Evolutionary conservation across 1,140 invertebrate species (phyloP).

Genomic region (Bilobella aurantiaca): DNA sequence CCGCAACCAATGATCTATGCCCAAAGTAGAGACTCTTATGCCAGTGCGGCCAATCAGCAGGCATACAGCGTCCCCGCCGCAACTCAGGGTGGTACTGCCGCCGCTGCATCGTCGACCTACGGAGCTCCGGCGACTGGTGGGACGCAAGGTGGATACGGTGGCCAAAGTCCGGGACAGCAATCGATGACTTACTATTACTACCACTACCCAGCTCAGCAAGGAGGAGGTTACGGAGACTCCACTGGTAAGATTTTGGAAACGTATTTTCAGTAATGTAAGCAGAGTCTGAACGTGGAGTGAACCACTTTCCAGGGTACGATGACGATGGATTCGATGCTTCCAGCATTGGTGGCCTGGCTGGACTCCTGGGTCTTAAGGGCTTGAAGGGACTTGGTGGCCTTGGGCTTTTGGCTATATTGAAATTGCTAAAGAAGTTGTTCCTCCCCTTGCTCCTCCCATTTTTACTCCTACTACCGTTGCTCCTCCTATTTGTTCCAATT

Average conservation of each 20-base stretch:
- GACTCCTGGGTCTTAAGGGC: constrained; percentile 30
- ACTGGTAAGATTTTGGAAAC: no score
- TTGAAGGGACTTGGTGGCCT: constrained; percentile 31
- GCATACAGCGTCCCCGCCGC: constrained; percentile 6
- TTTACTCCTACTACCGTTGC: constrained; percentile 22
- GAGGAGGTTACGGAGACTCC: constrained; percentile 14
- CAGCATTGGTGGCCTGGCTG: constrained; percentile 28
- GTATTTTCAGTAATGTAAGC: background rate
- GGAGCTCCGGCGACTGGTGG: constrained; percentile 14
- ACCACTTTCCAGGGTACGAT: constrained; percentile 13
- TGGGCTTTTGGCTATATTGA: constrained; percentile 31
- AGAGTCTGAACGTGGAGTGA: background rate
- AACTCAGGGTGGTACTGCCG: background rate
- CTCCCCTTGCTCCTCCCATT: constrained; percentile 27
- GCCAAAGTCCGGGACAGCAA: constrained; percentile 10
- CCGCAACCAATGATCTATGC: constrained; percentile 22
- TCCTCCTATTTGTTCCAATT: constrained; percentile 32
- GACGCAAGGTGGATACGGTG: constrained; percentile 3
- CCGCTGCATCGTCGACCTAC: constrained; percentile 16
- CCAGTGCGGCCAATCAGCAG: constrained; percentile 13
- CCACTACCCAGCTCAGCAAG: constrained; percentile 27
- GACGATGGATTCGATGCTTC: constrained; percentile 19
- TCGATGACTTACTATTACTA: constrained; percentile 35
- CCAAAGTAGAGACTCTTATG: constrained; percentile 30
- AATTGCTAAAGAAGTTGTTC: constrained; percentile 30